Percentiles rank a stretch among this genome's conserved stretches.
phyloP scores from a whole-genome alignment of 37 sponge, comb jelly and placozoan species.

The Lycopodina hypogea region DNA sequence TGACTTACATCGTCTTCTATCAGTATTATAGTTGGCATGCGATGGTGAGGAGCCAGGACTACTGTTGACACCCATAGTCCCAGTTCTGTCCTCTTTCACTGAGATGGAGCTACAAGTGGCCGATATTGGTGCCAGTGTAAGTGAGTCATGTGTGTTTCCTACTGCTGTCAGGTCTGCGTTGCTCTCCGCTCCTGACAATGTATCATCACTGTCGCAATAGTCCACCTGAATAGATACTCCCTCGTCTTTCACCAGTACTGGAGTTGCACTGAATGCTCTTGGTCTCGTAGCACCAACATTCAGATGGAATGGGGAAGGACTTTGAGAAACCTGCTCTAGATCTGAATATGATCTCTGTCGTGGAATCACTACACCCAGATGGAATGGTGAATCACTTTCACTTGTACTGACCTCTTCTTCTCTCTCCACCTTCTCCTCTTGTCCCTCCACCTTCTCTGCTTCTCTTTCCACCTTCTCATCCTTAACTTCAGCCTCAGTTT shows the following conservation, averaged over 20 bases:
- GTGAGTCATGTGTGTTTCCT: too few species aligned
- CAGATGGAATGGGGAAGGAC: too few species aligned
- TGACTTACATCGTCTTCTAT: not conserved
- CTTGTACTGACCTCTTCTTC: conserved; percentile 9
- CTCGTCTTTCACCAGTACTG: not conserved
- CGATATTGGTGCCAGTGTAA: too few species aligned
- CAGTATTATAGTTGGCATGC: not conserved
- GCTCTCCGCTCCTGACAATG: not conserved
- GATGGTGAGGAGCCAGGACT: not conserved
- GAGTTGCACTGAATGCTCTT: not conserved
- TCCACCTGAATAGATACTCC: not conserved
- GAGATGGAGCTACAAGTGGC: not conserved
- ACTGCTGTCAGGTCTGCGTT: not conserved
- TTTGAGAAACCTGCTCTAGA: too few species aligned
- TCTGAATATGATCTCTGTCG: too few species aligned
- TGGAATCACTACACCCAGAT: too few species aligned
- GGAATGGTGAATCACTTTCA: not conserved
- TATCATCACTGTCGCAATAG: conserved; percentile 1
- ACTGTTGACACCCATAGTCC: not conserved
- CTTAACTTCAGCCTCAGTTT: too few species aligned
- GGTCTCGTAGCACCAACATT: not conserved
- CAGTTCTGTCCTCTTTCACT: conserved; percentile 5
- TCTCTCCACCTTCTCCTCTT: not conserved
- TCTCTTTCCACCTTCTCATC: not conserved
- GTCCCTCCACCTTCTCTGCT: not conserved